phyloP scores from a whole-genome alignment of 2,888 invertebrate genomes.

The Drosophila phalerata region DNA sequence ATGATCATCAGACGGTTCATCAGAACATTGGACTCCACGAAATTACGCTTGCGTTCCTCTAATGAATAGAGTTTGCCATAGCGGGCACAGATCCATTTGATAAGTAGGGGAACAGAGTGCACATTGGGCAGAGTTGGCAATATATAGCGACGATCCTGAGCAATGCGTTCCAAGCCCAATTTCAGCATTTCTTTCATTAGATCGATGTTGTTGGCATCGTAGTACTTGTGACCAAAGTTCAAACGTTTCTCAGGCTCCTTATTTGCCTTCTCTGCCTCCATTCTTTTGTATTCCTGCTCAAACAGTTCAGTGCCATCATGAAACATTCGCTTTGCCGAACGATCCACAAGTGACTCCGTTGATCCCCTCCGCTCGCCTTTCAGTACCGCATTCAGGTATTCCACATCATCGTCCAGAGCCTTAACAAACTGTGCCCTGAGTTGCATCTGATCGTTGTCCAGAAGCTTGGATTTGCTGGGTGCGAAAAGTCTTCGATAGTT shows the following conservation, averaged over 20 bases:
- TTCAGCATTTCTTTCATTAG: conserved; percentile 74
- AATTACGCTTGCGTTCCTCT: conserved; percentile 46
- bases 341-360: conserved; percentile 38
- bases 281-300: conserved; percentile 19
- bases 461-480: neutral
- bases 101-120: conserved; percentile 72
- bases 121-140: conserved; percentile 80
- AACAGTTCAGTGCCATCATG: conserved; percentile 35
- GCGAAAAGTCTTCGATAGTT: conserved; percentile 56
- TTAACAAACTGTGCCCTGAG: conserved; percentile 47
- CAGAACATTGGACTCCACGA: conserved; percentile 34
- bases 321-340: conserved; percentile 51
- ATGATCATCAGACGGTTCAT: conserved; percentile 54
- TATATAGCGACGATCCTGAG: conserved; percentile 76
- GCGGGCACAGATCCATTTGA: conserved; percentile 77
- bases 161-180: conserved; percentile 66
- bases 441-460: conserved; percentile 18
- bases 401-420: conserved; percentile 56
- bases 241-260: neutral
- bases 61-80: conserved; percentile 76
- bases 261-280: neutral
- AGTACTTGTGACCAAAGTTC: conserved; percentile 45
- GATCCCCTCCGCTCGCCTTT: conserved; percentile 25
- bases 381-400: conserved; percentile 40
- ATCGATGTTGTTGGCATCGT: conserved; percentile 66